Conservation (phyloP, 2,113 vertebrate genomes). For the Meleagris gallopavo region DNA sequence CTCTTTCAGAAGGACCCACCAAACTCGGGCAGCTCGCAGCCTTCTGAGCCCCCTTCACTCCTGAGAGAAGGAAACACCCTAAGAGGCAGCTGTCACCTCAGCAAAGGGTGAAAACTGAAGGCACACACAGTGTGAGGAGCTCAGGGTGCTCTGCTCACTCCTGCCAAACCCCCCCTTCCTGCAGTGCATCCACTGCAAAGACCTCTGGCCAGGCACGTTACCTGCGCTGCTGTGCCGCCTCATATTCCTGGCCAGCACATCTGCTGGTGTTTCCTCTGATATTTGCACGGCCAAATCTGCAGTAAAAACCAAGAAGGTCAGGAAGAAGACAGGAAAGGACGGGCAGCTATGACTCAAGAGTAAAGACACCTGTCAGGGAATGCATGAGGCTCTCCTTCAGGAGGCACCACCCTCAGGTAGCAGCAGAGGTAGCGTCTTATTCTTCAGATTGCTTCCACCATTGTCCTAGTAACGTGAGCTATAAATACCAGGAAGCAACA, state of each 20-base stretch:
- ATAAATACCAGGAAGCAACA: not conserved
- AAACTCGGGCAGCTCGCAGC: fast-evolving
- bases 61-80: fast-evolving
- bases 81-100: not conserved
- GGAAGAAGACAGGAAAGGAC: not conserved
- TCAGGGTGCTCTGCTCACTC: not conserved
- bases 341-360: not conserved
- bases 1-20: not conserved
- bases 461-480: not conserved
- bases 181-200: not conserved
- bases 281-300: conserved; percentile 90
- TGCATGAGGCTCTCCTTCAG: not conserved
- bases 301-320: not conserved
- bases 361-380: not conserved
- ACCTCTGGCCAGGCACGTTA: not conserved
- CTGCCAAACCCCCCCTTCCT: not conserved
- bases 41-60: not conserved
- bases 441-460: not conserved
- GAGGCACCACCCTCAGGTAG: not conserved
- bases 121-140: fast-evolving
- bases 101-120: not conserved
- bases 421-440: not conserved
- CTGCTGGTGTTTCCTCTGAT: conserved; percentile 90
- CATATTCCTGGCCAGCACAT: conserved; percentile 91
- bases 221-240: conserved; percentile 85